Percentiles rank a stretch among this genome's conserved stretches.
Evolutionary conservation across 1,140 invertebrate species (phyloP).

Genomic region (Ladona fulva): DNA sequence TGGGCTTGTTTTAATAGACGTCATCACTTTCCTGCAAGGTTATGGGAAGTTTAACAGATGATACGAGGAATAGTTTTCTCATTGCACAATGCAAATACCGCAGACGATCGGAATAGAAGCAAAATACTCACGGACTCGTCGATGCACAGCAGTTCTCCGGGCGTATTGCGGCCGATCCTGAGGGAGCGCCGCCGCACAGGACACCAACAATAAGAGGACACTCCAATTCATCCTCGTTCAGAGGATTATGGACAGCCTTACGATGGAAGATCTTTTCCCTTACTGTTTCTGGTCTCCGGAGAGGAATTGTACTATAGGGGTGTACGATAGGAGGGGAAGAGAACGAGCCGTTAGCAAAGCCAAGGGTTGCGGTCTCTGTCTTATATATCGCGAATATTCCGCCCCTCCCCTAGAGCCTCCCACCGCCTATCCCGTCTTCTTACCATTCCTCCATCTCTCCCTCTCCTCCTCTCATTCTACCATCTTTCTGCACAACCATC

Average conservation of each 20-base stretch:
- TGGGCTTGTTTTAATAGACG: too few relatives aligned
- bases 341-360: neutral
- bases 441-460: neutral
- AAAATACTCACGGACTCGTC: neutral
- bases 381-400: conserved; percentile 10
- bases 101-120: neutral
- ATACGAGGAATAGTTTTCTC: too few relatives aligned
- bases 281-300: neutral
- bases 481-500: neutral
- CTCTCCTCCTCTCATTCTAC: neutral
- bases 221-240: neutral
- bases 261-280: neutral
- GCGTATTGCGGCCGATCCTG: neutral
- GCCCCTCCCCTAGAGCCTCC: neutral
- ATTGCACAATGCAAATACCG: too few relatives aligned
- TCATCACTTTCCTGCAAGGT: too few relatives aligned
- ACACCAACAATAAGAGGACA: neutral
- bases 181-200: neutral
- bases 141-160: neutral
- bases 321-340: neutral
- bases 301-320: neutral
- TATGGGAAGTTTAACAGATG: too few relatives aligned
- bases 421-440: neutral
- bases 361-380: conserved; percentile 1
- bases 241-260: neutral